Conservation (phyloP, 1,140 invertebrate genomes). For the Holcopasites calliopsidis region DNA sequence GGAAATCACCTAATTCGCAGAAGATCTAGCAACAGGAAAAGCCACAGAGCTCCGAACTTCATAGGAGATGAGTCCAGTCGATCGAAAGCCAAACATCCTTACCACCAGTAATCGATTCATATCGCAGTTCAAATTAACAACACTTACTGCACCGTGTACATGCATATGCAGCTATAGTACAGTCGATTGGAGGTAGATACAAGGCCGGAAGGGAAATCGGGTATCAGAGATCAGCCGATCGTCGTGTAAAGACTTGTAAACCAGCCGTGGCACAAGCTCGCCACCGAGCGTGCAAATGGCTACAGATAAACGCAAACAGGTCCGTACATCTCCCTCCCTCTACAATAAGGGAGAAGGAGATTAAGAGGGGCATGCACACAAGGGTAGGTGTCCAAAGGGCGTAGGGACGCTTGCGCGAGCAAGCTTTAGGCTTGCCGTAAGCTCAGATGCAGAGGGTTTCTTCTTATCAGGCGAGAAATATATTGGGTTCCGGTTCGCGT, state of each 20-base stretch:
- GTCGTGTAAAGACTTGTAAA: slow-evolving; percentile 53
- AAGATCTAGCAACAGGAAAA: too few relatives aligned
- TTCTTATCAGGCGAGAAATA: slow-evolving; percentile 74
- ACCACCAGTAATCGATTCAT: too few relatives aligned
- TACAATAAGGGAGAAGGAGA: neutral
- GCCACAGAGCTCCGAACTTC: too few relatives aligned
- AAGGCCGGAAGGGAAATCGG: slow-evolving; percentile 35
- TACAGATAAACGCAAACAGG: slow-evolving; percentile 23
- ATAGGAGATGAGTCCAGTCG: too few relatives aligned
- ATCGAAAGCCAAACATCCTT: too few relatives aligned
- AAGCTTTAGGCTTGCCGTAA: neutral
- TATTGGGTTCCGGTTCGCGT: slow-evolving; percentile 74
- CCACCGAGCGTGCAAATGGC: neutral
- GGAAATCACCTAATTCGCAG: too few relatives aligned
- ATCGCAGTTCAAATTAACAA: neutral
- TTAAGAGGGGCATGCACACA: too few relatives aligned
- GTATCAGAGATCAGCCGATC: slow-evolving; percentile 30
- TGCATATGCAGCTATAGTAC: neutral
- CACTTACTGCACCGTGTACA: neutral
- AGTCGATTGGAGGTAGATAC: neutral
- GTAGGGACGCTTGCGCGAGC: slow-evolving; percentile 2
- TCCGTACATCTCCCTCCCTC: neutral
- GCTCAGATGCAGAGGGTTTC: slow-evolving; percentile 41
- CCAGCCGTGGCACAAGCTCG: slow-evolving; percentile 8
- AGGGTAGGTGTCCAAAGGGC: neutral